Conservation (phyloP, 2,797 vertebrate genomes). For the Pelobates cultripes region DNA sequence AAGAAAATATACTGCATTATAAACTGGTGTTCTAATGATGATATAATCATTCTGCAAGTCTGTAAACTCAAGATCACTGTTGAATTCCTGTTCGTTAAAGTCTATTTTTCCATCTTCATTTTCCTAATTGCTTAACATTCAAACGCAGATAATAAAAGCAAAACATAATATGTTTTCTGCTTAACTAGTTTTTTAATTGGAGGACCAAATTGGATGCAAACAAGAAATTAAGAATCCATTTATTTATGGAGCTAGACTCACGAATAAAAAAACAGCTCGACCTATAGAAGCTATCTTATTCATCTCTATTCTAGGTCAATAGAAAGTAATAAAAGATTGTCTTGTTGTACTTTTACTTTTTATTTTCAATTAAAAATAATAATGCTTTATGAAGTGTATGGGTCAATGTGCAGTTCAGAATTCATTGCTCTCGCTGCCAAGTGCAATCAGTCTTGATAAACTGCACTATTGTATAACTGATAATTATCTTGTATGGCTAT, state of each 20-base stretch:
- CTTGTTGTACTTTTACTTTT: conserved; percentile 9
- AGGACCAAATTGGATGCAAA: conserved; percentile 3
- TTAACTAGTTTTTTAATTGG: conserved; percentile 35
- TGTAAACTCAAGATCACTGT: conserved; percentile 12
- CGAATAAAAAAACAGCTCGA: not conserved
- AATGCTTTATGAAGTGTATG: conserved; percentile 18
- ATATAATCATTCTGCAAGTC: conserved; percentile 31
- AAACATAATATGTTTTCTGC: conserved; percentile 28
- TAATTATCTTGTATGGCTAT: conserved; percentile 52
- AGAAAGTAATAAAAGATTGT: conserved; percentile 1
- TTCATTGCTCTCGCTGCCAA: conserved; percentile 45
- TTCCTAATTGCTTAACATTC: conserved; percentile 24
- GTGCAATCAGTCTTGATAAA: conserved; percentile 50
- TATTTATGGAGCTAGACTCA: not conserved
- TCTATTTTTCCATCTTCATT: conserved; percentile 38
- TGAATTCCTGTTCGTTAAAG: conserved; percentile 21
- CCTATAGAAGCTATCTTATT: not conserved
- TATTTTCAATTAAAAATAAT: conserved; percentile 18
- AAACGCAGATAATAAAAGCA: not conserved
- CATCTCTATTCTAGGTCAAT: conserved; percentile 13
- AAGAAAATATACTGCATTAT: not conserved
- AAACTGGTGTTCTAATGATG: conserved; percentile 27
- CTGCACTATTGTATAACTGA: conserved; percentile 48
- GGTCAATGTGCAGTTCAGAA: conserved; percentile 31
- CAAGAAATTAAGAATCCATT: conserved; percentile 30